A percentile compares a stretch with the other conserved stretches of the same genome.
Conservation (phyloP, 2,113 vertebrate genomes). For the Struthidea cinerea region DNA sequence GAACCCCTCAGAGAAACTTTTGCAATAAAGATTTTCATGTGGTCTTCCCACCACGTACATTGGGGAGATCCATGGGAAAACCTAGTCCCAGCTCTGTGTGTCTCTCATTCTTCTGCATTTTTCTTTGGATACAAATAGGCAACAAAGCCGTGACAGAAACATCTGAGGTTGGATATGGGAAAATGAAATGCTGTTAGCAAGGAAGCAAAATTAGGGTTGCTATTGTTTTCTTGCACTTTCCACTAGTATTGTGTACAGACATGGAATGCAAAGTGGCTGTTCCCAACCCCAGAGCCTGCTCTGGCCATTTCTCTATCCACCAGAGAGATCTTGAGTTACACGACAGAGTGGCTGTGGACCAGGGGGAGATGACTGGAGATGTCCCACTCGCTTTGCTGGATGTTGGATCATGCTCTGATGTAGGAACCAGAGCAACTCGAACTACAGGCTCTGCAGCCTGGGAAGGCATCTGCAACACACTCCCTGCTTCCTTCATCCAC, state of each 20-base stretch:
- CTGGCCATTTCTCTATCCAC: background rate
- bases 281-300: background rate
- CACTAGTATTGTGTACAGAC: background rate
- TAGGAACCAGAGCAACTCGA: rapidly evolving
- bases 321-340: background rate
- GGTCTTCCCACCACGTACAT: background rate
- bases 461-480: background rate
- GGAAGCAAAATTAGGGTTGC: background rate
- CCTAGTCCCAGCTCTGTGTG: background rate
- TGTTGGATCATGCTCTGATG: background rate
- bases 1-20: background rate
- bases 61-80: background rate
- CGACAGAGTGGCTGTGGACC: background rate
- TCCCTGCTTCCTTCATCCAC: background rate
- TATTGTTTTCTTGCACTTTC: background rate
- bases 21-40: background rate
- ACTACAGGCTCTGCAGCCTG: background rate
- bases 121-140: background rate
- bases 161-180: background rate
- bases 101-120: background rate
- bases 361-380: background rate
- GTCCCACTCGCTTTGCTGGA: rapidly evolving
- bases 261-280: background rate
- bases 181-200: background rate
- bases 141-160: background rate